Evolutionary conservation across 1,140 invertebrate species (phyloP).

Genomic region (Tachypleus tridentatus): DNA sequence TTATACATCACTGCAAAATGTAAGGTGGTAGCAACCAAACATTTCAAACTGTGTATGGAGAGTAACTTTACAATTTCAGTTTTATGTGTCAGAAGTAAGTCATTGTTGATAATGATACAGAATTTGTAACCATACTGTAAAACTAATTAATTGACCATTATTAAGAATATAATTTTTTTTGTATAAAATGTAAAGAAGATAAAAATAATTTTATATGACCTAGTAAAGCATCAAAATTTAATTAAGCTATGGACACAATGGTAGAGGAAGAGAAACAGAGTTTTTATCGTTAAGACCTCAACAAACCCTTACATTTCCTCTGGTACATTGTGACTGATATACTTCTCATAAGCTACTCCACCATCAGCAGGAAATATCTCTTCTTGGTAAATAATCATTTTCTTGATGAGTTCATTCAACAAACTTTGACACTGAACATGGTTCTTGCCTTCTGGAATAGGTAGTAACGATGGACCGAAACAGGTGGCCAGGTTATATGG

Average conservation of each 20-base stretch:
- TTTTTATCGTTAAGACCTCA: neutral
- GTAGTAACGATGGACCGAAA: conserved; percentile 91
- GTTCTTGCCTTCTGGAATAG: conserved; percentile 89
- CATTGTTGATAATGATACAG: too few relatives aligned
- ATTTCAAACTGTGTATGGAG: too few relatives aligned
- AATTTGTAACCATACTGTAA: too few relatives aligned
- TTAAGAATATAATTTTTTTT: too few relatives aligned
- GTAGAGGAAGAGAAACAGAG: conserved; percentile 3
- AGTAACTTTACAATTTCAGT: too few relatives aligned
- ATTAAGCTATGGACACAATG: neutral
- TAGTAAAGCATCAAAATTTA: too few relatives aligned
- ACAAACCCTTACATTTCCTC: conserved; percentile 57
- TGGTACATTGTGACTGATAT: conserved; percentile 52
- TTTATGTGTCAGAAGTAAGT: too few relatives aligned
- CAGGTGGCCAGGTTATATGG: conserved; percentile 94
- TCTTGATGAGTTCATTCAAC: conserved; percentile 88
- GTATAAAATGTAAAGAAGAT: too few relatives aligned
- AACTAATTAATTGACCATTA: too few relatives aligned
- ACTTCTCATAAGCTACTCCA: conserved; percentile 64
- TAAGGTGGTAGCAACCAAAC: too few relatives aligned
- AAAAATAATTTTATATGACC: too few relatives aligned
- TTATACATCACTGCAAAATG: too few relatives aligned
- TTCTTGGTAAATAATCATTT: conserved; percentile 77
- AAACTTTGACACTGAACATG: conserved; percentile 89
- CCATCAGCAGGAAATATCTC: conserved; percentile 71